Percentiles rank a stretch among this genome's conserved stretches.
Evolutionary conservation across 2,113 vertebrate genomes (phyloP).

Genomic region (Protobothrops flavoviridis): DNA sequence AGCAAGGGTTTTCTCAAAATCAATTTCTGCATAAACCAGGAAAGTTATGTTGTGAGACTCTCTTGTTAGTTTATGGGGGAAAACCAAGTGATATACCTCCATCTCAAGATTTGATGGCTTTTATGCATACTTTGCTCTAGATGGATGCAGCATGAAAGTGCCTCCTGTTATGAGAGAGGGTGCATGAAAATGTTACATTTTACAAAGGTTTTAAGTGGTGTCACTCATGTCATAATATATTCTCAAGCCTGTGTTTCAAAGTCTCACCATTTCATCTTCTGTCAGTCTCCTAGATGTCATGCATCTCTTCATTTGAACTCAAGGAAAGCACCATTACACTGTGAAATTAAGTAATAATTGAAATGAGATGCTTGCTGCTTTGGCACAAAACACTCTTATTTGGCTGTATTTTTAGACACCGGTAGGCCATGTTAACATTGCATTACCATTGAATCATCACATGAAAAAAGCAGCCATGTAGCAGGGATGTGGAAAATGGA

Average conservation of each 20-base stretch:
- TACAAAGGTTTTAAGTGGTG: slow-evolving; percentile 50
- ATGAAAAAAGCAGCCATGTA: slow-evolving; percentile 15
- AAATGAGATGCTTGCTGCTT: slow-evolving; percentile 61
- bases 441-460: slow-evolving; percentile 58
- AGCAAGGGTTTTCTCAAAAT: neutral
- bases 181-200: slow-evolving; percentile 34
- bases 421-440: slow-evolving; percentile 54
- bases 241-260: slow-evolving; percentile 29
- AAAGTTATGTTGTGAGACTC: slow-evolving; percentile 46
- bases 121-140: slow-evolving; percentile 25
- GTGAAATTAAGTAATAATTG: slow-evolving; percentile 69
- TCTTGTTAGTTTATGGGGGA: slow-evolving; percentile 17
- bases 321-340: slow-evolving; percentile 47
- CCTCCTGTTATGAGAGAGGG: slow-evolving; percentile 5
- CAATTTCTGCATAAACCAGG: slow-evolving; percentile 28
- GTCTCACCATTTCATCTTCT: slow-evolving; percentile 33
- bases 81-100: slow-evolving; percentile 11
- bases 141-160: neutral
- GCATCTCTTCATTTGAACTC: slow-evolving; percentile 53
- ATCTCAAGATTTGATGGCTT: slow-evolving; percentile 12
- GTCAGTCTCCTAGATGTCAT: slow-evolving; percentile 50
- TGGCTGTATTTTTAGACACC: slow-evolving; percentile 64
- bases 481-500: slow-evolving; percentile 50
- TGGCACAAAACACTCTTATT: slow-evolving; percentile 60
- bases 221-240: slow-evolving; percentile 35